Evolutionary conservation across 92 coral and sea anemone species (phyloP).

Genomic region (Actinernus sp.): DNA sequence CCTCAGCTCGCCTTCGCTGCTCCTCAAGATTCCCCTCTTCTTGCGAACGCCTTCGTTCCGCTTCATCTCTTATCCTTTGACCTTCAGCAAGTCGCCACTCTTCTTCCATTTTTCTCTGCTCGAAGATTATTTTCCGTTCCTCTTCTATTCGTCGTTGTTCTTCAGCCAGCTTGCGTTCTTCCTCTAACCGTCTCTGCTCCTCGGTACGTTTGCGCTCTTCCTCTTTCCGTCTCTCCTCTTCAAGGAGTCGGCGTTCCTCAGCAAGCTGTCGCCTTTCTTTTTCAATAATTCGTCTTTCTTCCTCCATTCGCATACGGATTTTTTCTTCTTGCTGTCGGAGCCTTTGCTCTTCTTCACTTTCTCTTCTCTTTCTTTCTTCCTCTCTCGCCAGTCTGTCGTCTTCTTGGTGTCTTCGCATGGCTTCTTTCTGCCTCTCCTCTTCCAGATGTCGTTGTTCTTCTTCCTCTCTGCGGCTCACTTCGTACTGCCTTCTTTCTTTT

Average conservation of each 20-base stretch:
- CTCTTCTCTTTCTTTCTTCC: conserved; percentile 28
- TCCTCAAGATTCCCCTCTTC: conserved; percentile 31
- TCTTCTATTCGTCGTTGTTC: conserved; percentile 35
- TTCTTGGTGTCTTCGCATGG: conserved; percentile 30
- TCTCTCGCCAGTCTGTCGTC: conserved; percentile 19
- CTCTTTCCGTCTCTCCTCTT: conserved; percentile 64
- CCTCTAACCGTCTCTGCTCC: conserved; percentile 53
- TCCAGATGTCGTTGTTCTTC: conserved; percentile 30
- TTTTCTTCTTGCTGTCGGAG: conserved; percentile 43
- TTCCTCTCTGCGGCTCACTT: conserved; percentile 29
- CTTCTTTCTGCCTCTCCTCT: conserved; percentile 12
- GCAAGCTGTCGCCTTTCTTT: conserved; percentile 76
- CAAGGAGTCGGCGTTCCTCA: conserved; percentile 73
- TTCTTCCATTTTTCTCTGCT: conserved; percentile 37
- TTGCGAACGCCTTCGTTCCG: conserved; percentile 30
- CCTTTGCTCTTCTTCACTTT: conserved; percentile 46
- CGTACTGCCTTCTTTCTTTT: conserved; percentile 25
- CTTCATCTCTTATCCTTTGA: too few species aligned
- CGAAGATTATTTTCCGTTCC: conserved; percentile 20
- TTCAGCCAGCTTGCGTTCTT: conserved; percentile 33
- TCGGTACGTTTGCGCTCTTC: conserved; percentile 58
- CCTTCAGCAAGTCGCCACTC: conserved; percentile 37
- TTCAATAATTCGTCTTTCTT: conserved; percentile 30
- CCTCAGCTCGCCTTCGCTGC: conserved; percentile 36
- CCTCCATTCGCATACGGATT: conserved; percentile 40